A percentile compares a stretch with the other conserved stretches of the same genome.
These are phyloP conservation scores for Danionella dracula DNA, from an alignment of 2,797 vertebrate genomes.

Conservation along the genomic window DNA sequence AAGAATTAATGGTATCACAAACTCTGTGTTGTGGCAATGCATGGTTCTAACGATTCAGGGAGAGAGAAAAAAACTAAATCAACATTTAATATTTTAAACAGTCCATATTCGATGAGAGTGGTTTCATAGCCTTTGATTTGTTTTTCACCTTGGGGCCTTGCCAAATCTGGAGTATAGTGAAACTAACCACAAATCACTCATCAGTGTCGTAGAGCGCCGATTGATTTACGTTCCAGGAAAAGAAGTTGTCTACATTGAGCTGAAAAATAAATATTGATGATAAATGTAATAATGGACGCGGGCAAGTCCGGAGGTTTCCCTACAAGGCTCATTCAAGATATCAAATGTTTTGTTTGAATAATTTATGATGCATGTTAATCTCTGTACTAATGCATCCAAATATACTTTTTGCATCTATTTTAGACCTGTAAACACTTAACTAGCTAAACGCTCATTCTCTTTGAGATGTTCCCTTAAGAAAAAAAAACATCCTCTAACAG, in stretches of 20 bases:
- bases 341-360: conserved; percentile 12
- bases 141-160: neutral
- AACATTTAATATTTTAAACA: too few relatives aligned
- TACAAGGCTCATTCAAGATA: neutral
- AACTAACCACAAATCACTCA: neutral
- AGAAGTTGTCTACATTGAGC: neutral
- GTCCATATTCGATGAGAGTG: too few relatives aligned
- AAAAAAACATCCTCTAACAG: too few relatives aligned
- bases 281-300: neutral
- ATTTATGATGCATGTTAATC: conserved; percentile 4
- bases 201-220: neutral
- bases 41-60: too few relatives aligned
- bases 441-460: neutral
- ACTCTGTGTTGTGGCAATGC: too few relatives aligned
- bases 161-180: conserved; percentile 14
- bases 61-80: too few relatives aligned
- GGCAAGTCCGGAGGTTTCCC: neutral
- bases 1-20: too few relatives aligned
- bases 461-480: too few relatives aligned
- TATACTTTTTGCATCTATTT: neutral
- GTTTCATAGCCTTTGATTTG: neutral
- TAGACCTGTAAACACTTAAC: neutral
- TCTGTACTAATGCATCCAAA: neutral
- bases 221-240: conserved; percentile 2
- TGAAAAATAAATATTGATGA: neutral